Base-by-base conservation (phyloP, 2,888 invertebrate genomes). In the Ephialtes manifestator region DNA sequence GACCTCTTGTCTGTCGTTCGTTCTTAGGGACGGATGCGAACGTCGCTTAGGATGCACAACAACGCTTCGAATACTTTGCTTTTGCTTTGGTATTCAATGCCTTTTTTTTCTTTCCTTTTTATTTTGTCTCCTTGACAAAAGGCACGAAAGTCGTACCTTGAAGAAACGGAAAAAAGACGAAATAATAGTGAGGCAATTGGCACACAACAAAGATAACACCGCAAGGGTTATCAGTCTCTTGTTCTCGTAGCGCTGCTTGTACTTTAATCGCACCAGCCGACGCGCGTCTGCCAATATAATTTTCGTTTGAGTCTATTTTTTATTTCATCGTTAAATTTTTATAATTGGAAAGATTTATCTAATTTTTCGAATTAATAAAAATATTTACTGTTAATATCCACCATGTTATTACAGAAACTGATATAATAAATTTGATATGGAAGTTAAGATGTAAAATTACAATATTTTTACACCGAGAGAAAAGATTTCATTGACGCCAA, bases 201-300 rank as follows among this genome's bases (percentile, higher is more conserved):
- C 76, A 76, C 58, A 60, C 18, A 86, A 88, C 81, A 84, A 81
- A 86, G 90, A 91, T 91, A 90, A 83, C 86, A 70, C 60, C 58
- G 60, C 51, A 83, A 85, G 70, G 91, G 91, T 91, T 91, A 91
- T 91, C 91, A 81, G 83, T 58, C 18, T 79, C 11, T 80, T 81
- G 67, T 71, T 85, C 71, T 72, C 75, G 18, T 53, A 35, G 24
- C 18, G 20, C 31, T 75, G 39, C 39, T 58, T 20, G 63, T 20
- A 43, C 48, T 65, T 60, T 43, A 81, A 35, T 63, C 63, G 18
- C 63, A 7, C 11, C 11, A 58, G 8, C 28, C 58, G n/a, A 35
- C 63, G 18, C n/a, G 18, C 5, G 63, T 35, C 35, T 4, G 35
- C n/a, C n/a, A 35, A 18, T 63, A 8, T n/a, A 35, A 46, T 46